Conservation (phyloP, 2,113 vertebrate genomes). For the Urocolius indicus region DNA sequence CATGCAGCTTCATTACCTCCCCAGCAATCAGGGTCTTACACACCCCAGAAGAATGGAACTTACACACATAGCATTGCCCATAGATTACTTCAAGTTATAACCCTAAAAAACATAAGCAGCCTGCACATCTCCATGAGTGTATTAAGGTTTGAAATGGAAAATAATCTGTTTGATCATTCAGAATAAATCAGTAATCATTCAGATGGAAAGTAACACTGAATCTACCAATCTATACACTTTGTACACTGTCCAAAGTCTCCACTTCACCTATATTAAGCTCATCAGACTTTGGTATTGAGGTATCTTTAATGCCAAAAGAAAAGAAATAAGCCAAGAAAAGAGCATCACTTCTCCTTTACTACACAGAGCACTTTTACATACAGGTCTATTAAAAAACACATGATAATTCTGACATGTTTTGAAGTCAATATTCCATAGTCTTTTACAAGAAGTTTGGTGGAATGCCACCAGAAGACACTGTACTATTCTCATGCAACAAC, state of each 20-base stretch:
- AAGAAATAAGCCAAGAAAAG: not conserved
- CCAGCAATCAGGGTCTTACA: not conserved
- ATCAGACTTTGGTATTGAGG: not conserved
- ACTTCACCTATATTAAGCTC: not conserved
- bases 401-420: not conserved
- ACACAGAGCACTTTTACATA: not conserved
- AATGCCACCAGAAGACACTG: not conserved
- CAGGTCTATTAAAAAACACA: not conserved
- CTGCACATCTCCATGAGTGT: not conserved
- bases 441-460: not conserved
- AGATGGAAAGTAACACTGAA: not conserved
- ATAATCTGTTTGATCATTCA: not conserved
- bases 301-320: not conserved
- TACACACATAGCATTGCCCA: not conserved
- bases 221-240: not conserved
- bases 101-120: not conserved
- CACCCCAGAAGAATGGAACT: not conserved
- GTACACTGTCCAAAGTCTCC: not conserved
- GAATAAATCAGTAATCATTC: not conserved
- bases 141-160: not conserved
- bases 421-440: not conserved
- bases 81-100: not conserved
- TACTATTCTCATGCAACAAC: not conserved
- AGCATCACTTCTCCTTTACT: not conserved
- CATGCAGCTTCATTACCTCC: not conserved